These are phyloP conservation scores for Isotomurus palustris DNA, from an alignment of 2,888 invertebrate genomes.

Conservation along the genomic window DNA sequence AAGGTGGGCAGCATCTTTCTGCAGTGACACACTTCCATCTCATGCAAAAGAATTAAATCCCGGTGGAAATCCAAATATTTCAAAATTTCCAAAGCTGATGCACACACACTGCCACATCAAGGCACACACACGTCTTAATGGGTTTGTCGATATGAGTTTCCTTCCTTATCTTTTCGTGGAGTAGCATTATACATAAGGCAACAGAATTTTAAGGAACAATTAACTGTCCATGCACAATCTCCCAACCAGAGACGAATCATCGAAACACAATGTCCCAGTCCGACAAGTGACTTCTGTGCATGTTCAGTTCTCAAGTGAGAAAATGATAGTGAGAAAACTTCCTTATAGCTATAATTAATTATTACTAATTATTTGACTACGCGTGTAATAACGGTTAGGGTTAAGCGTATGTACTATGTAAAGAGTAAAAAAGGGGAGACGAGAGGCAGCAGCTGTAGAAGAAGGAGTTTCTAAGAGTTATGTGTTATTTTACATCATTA, in stretches of 20 bases:
- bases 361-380: slow-evolving; percentile 1
- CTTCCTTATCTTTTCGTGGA: no score
- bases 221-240: slow-evolving; percentile 22
- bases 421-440: slow-evolving; percentile 6
- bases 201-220: slow-evolving; percentile 13
- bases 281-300: slow-evolving; percentile 1
- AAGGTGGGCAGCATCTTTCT: no score
- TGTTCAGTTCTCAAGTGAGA: slow-evolving; percentile 30
- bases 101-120: no score
- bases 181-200: not conserved
- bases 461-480: not conserved
- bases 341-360: slow-evolving; percentile 19
- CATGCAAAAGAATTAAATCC: no score
- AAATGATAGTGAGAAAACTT: slow-evolving; percentile 42
- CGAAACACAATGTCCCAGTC: not conserved
- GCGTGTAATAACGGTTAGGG: not conserved
- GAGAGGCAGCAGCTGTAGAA: no score
- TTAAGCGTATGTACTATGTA: slow-evolving; percentile 3
- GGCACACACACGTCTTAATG: no score
- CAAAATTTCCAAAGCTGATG: no score
- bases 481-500: not conserved
- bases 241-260: not conserved
- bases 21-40: no score
- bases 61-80: no score
- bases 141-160: no score